phyloP scores from a whole-genome alignment of 2,113 vertebrate species.

The Tinamus guttatus region DNA sequence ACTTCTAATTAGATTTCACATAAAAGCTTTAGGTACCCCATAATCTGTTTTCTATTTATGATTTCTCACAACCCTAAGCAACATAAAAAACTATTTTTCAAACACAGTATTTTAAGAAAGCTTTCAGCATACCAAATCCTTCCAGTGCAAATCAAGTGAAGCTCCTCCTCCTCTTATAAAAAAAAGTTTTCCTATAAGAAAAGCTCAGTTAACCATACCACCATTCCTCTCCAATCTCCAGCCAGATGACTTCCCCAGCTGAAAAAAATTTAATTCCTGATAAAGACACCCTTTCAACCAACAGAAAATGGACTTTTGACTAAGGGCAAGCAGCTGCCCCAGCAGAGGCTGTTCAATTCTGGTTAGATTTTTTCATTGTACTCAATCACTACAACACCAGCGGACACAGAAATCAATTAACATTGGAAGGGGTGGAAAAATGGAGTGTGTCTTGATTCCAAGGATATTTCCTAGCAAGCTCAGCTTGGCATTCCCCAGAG shows the following conservation, averaged over 20 bases:
- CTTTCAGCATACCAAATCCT: neutral
- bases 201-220: slow-evolving; percentile 33
- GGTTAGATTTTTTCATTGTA: neutral
- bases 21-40: slow-evolving; percentile 14
- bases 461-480: neutral
- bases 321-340: slow-evolving; percentile 3
- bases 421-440: no score
- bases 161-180: neutral
- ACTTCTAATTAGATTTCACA: slow-evolving; percentile 53
- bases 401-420: slow-evolving; percentile 4
- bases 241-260: neutral
- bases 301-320: slow-evolving; percentile 45
- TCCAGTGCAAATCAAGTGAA: neutral
- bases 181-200: no score
- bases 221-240: neutral
- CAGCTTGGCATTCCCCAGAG: neutral
- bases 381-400: neutral
- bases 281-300: slow-evolving; percentile 55
- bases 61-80: neutral
- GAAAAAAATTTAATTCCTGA: slow-evolving; percentile 62
- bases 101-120: neutral
- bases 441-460: neutral
- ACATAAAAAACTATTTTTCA: neutral
- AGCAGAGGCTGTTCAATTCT: neutral
- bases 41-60: neutral